Evolutionary conservation across 2,888 invertebrate species (phyloP), one percentile per base, ranked within the genome.

Genomic region (Tipula confusa): DNA sequence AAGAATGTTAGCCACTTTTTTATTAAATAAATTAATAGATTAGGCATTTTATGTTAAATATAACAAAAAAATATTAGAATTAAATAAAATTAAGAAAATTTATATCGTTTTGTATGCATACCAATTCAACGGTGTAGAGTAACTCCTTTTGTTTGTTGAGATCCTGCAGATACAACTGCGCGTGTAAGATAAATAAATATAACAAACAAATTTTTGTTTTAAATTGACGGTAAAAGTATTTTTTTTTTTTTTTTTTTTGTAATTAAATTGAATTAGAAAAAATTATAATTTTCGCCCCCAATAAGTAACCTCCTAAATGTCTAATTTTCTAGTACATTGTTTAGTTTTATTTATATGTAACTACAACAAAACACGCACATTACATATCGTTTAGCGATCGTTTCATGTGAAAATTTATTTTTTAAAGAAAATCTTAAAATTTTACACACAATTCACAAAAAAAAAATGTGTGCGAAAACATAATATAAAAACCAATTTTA

Each of bases 121-220:
- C 94, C 94, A 95, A 92, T 92, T 95, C 95, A 91, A 94, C 94
- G 90, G 94, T 94, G 92, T 94, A 93, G 90, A 95, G 92, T 91
- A 94, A 92, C 92, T 95, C 94, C 91, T 94, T 93, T 91, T 95
- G 94, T 91, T 94, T 94, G 92, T 93, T 95, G 92, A 96, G 94
- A 94, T 96, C 96, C 91, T 96, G 95, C 92, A 94, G 94, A 93
- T 94, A 95, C 91, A 95, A 94, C 94, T 95, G 94, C 92, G 92
- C 89, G 89, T 90, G 90, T 88, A 89, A 89, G 89, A 90, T 87
- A 87, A 85, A 84, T n/a, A 85, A 85, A 82, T 83, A 85, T 80
- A 84, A 64, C 64, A 64, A 64, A 64, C 64, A 64, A 64, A 64
- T 64, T 64, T 64, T 18, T 31, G 29, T 31, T 81, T 81, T 81